These are phyloP conservation scores for Drosophila biarmipes DNA, from an alignment of 1,140 invertebrate species.

Conservation along the genomic window DNA sequence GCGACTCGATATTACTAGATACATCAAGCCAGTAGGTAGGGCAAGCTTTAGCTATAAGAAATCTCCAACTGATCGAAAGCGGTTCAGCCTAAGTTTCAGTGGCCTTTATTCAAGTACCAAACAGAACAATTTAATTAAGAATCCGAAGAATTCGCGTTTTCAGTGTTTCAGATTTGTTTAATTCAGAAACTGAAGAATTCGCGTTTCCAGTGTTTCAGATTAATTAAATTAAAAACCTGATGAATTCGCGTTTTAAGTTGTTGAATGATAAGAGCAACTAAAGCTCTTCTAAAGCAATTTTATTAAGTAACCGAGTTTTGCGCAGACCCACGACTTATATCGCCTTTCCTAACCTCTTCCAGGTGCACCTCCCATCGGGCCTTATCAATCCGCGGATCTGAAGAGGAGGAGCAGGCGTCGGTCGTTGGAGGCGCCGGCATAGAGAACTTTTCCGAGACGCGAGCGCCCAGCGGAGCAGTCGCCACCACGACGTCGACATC, in stretches of 20 bases:
- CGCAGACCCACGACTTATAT: background rate
- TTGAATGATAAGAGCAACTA: no score
- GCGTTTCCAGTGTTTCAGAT: no score
- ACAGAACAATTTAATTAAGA: background rate
- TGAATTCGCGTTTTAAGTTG: no score
- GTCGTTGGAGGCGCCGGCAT: slow-evolving; percentile 37
- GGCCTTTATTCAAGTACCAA: background rate
- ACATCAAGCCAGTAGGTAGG: slow-evolving; percentile 1
- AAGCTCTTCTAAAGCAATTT: no score
- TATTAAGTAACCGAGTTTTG: no score
- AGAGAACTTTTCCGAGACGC: slow-evolving; percentile 58
- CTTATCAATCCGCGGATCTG: slow-evolving; percentile 1
- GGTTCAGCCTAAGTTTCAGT: background rate
- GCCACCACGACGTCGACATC: slow-evolving; percentile 83
- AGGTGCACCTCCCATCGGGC: slow-evolving; percentile 18
- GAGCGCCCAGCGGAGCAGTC: slow-evolving; percentile 68
- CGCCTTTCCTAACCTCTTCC: slow-evolving; percentile 6
- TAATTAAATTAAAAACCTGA: no score
- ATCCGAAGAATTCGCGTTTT: background rate
- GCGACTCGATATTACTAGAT: slow-evolving; percentile 9
- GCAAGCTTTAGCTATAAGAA: no score
- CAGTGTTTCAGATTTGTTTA: no score
- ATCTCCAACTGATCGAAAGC: background rate
- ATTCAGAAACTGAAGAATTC: no score
- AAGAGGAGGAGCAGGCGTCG: slow-evolving; percentile 17